Evolutionary conservation across 2,113 vertebrate genomes (phyloP), one percentile per base, ranked within the genome.

Genomic region (Syrmaticus mikado): DNA sequence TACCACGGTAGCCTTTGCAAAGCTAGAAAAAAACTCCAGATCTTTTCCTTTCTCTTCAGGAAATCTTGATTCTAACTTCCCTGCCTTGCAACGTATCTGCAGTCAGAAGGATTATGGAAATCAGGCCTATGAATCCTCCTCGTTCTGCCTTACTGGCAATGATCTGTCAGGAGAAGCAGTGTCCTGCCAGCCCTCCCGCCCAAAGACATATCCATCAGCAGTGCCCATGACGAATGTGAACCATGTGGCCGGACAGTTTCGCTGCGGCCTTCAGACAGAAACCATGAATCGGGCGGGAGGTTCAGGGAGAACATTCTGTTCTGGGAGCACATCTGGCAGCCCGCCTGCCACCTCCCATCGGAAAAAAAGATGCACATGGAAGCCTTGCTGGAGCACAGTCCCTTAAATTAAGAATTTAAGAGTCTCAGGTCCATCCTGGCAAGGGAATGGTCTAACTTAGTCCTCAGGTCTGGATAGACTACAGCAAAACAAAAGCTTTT

Each of bases 161-260:
- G 0, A 34, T 43, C 34, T 84, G 52, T 53, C 61, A 82, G 46
- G 58, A 87, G 93, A 90, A 92, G 30, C 46, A 40, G 8, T 1
- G 1, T 73, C 45, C 61, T 80, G 50, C 72, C 32, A 83, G 58
- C 20, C 46, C 32, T 75, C 40, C 46, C 1, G 5, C 22, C 36
- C 46, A 45, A 86, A 90, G 43, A 32, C 14, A 53, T 82, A 80
- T 45, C 55, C 60, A 58, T 89, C 52, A 60, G 67, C 72, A 67
- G 71, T 3, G 7, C 48, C 70, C 2, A 0, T 88, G 80, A 91
- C 85, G 86, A 75, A 90, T 2, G 2, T 28, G 53, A 95, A 82
- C 20, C 36, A 77, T 24, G 13, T 0, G 1, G 65, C 34, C 0
- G 0, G 66, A 78, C 57, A 91, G 55, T 0, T 0, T 50, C 61